Evolutionary conservation across 2,113 vertebrate species (phyloP), one percentile per base, ranked within the genome.

Genomic region (Poeciliopsis turrubarensis): DNA sequence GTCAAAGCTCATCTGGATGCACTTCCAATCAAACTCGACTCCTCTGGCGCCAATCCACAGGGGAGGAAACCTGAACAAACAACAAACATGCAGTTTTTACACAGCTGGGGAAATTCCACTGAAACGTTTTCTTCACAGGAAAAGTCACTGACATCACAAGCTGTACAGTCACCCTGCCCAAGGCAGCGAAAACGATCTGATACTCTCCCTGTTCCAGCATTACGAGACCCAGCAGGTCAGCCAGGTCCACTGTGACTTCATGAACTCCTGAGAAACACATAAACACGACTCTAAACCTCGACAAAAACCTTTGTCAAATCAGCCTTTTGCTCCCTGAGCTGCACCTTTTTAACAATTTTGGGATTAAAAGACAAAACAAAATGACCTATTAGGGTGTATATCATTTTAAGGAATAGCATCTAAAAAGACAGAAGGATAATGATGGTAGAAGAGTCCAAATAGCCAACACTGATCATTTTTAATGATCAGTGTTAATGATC

Each of bases 1-100:
- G 87, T 98, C 97, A 10, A 98, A 97, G 88, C 97, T 97, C 96
- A 98, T 98, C 89, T 98, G 97, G 83, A 97, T 96, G 87, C 97
- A 97, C 64, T 97, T 97, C 97, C 97, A 98, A 85, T 98, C 97
- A 77, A 98, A 98, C 79, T 97, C 96, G 51, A 98, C 97, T 61
- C 96, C 97, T 67, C 97, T 93, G 66, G 97, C 97, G 51, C 97
- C 96, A 0, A 97, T 96, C 97, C 97, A 97, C 30, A 98, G 91
- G 6, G 97, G 97, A 71, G 97, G 95, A 85, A 95, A 96, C 77
- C 96, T 96, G 85, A n/a, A 77, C n/a, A 78, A 37, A 71, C 15
- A 71, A 47, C 26, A 12, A 14, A 78, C 0, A 12, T 61, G 27
- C 27, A 37, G 19, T 5, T 15, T 74, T 72, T 22, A 39, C 1